phyloP scores from a whole-genome alignment of 2,888 invertebrate species.

The Pristionchus mayeri region DNA sequence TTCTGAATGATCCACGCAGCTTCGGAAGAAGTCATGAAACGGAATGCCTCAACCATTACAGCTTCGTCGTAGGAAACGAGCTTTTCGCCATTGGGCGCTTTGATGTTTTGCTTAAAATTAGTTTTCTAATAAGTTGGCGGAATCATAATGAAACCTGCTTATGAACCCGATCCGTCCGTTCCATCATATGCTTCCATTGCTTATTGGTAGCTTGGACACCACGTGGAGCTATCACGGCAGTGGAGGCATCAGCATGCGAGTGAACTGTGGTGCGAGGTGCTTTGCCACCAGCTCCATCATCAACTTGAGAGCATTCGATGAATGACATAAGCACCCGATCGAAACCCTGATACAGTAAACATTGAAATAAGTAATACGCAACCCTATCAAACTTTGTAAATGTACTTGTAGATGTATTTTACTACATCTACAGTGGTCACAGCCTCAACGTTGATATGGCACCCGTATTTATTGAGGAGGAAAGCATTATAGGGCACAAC shows the following conservation, averaged over 20 bases:
- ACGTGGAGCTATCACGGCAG: neutral
- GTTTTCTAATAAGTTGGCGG: too few species aligned
- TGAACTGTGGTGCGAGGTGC: neutral
- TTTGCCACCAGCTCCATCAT: neutral
- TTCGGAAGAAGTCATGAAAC: neutral
- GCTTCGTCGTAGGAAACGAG: conserved; percentile 23
- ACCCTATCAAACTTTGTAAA: neutral
- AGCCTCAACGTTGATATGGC: conserved; percentile 36
- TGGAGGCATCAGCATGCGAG: too few species aligned
- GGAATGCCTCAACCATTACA: neutral
- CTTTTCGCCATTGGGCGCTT: too few species aligned
- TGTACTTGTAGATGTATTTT: conserved; percentile 41
- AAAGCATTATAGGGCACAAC: conserved; percentile 19
- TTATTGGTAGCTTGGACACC: neutral
- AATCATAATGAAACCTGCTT: too few species aligned
- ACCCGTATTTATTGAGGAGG: conserved; percentile 14
- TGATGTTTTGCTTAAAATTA: too few species aligned
- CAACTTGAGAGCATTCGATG: neutral
- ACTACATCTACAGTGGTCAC: conserved; percentile 1
- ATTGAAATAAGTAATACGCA: too few species aligned
- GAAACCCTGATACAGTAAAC: too few species aligned
- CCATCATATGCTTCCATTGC: neutral
- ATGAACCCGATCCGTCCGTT: neutral
- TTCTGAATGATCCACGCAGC: neutral
- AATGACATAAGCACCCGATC: neutral